Evolutionary conservation across 2,797 vertebrate species (phyloP).

Genomic region (Pagetopsis macropterus): DNA sequence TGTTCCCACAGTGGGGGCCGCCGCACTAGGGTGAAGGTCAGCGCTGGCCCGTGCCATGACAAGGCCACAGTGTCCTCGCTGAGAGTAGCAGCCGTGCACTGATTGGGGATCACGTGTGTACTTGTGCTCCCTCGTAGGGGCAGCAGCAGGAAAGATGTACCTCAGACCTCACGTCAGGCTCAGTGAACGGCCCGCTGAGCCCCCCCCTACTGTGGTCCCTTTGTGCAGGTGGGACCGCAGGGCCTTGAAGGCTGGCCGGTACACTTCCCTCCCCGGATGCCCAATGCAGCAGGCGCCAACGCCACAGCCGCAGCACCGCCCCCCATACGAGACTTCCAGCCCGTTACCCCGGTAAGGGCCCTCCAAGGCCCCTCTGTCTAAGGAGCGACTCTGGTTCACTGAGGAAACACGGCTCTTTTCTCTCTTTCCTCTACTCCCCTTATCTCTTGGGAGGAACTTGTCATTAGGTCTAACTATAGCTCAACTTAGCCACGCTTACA

Average conservation of each 20-base stretch:
- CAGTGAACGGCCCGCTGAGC: slow-evolving; percentile 85
- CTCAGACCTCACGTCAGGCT: slow-evolving; percentile 83
- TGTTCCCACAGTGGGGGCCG: slow-evolving; percentile 46
- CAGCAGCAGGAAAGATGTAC: slow-evolving; percentile 89
- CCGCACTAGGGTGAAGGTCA: slow-evolving; percentile 54
- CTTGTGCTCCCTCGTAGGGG: slow-evolving; percentile 81
- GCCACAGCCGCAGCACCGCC: slow-evolving; percentile 76
- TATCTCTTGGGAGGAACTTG: slow-evolving; percentile 35
- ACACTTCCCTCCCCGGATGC: slow-evolving; percentile 89
- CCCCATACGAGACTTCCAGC: slow-evolving; percentile 88
- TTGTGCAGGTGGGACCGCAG: slow-evolving; percentile 88
- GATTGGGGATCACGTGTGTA: slow-evolving; percentile 78
- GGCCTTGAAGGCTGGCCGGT: slow-evolving; percentile 93
- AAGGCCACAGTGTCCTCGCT: slow-evolving; percentile 35
- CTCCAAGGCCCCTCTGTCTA: slow-evolving; percentile 64
- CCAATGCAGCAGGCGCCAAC: slow-evolving; percentile 78
- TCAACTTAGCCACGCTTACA: slow-evolving; percentile 34
- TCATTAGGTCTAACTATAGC: slow-evolving; percentile 29
- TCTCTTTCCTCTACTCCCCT: slow-evolving; percentile 40
- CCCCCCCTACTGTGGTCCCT: slow-evolving; percentile 91
- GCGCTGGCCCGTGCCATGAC: slow-evolving; percentile 37
- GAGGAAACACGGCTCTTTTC: slow-evolving; percentile 61
- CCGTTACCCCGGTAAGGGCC: slow-evolving; percentile 84
- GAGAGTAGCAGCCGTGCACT: slow-evolving; percentile 61
- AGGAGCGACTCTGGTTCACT: slow-evolving; percentile 63